Base-by-base conservation (phyloP, 2,113 vertebrate genomes). In the Podarcis raffonei region DNA sequence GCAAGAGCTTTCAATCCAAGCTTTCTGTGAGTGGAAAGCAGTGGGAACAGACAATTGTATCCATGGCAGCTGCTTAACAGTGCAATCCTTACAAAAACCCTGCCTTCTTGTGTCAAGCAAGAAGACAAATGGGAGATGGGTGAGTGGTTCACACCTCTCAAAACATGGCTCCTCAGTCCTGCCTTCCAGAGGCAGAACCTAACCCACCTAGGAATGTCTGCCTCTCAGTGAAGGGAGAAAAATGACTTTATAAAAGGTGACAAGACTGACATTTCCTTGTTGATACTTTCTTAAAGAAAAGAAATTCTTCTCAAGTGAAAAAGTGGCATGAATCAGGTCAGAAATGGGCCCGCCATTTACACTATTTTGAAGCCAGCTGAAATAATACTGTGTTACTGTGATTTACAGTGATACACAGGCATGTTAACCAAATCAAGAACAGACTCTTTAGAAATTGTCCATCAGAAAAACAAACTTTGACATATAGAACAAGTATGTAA, bases 321-420 rank as follows among this genome's bases (percentile, higher is more conserved):
- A 89, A 90, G 62, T 23, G 79, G 2, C 88, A 68, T n/a, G 85
- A 90, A 87, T 2, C 32, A 74, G 30, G 4, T 57, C 68, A 86
- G 39, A 18, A 53, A 68, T 37, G 37, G 22, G 85, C 1, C 25
- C 78, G 5, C 11, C 72, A 86, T 5, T 87, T 79, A 18, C 16
- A 65, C 27, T 11, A n/a, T 65, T 68, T 86, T 78, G 37, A 76
- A 48, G 65, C 18, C 65, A 48, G n/a, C 13, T 86, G 62, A 86
- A 86, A 78, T 48, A 69, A 77, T 68, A 11, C 22, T 35, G 22
- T 35, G 22, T 37, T 59, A 6, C 25, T 1, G 30, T 48, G 62
- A 32, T 75, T 83, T 13, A 83, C 39, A 39, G 11, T n/a, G 12
- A 48, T 68, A 78, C n/a, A 42, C 59, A 87, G 72, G 15, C 3